A percentile compares a stretch with the other conserved stretches of the same genome.
These are phyloP conservation scores for Scaptomyza tumidula DNA, from an alignment of 2,888 invertebrate genomes.

Conservation along the genomic window DNA sequence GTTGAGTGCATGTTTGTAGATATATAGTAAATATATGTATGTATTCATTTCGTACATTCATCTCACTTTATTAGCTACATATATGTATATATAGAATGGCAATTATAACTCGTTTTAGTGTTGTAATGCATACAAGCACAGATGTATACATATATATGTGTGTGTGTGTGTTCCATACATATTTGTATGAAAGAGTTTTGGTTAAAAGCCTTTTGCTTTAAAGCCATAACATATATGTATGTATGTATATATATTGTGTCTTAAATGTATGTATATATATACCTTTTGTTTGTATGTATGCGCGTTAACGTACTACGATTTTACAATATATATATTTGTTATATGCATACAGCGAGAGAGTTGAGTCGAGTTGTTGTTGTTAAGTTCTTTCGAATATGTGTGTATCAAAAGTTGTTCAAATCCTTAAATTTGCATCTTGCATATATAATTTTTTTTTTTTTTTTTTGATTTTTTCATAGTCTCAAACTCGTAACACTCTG, in stretches of 20 bases:
- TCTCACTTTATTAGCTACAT: slow-evolving; percentile 16
- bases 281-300: neutral
- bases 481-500: slow-evolving; percentile 12
- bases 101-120: slow-evolving; percentile 13
- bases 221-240: slow-evolving; percentile 31
- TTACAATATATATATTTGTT: slow-evolving; percentile 9
- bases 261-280: slow-evolving; percentile 30
- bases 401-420: slow-evolving; percentile 60
- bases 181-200: neutral
- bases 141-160: no score
- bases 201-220: slow-evolving; percentile 11
- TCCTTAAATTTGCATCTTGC: slow-evolving; percentile 21
- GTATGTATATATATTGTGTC: slow-evolving; percentile 4
- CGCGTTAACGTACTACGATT: slow-evolving; percentile 22
- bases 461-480: neutral
- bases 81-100: slow-evolving; percentile 25
- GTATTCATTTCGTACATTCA: slow-evolving; percentile 10
- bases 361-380: slow-evolving; percentile 3
- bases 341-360: slow-evolving; percentile 22
- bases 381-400: no score
- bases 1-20: neutral
- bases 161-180: slow-evolving; percentile 24
- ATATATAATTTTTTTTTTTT: neutral
- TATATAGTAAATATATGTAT: slow-evolving; percentile 8
- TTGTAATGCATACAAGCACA: neutral